Base-by-base conservation (phyloP, 2,797 vertebrate genomes). In the Chelmon rostratus region DNA sequence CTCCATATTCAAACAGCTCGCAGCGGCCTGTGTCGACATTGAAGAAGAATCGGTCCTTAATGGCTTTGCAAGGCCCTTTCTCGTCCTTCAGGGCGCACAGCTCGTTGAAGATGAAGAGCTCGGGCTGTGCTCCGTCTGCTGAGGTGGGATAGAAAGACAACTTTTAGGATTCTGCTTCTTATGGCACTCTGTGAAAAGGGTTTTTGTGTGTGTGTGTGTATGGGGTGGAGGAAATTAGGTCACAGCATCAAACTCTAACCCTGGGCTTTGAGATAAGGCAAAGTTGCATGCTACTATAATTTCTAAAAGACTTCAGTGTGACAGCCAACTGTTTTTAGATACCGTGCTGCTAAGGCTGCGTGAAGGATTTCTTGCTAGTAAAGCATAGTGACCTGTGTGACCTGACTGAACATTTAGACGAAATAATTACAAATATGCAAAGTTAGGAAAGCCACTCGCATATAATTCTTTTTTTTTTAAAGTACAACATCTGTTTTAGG, bases 1-100 rank as follows among this genome's bases (percentile, higher is more conserved):
- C 98, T 6, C 97, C 97, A 0, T 96, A 99, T 6, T 95, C 92
- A 69, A 99, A 99, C 0, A 21, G 23, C 85, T 97, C 95, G 33
- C 97, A 98, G 28, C 44, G 79, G 1, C 71, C 93, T 0, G 94
- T 94, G 70, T 94, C 93, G 2, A 96, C 87, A 3, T 96, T 93
- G 86, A 97, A 99, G 91, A 96, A 97, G 77, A 90, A 98, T 0
- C 94, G 94, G 0, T 85, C 73, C 35, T 94, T 92, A 16, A 95
- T 69, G 37, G 96, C 97, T 93, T 95, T 97, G 94, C 97, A 98
- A 0, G 95, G 95, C 0, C 98, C 98, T 0, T 90, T 78, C 0
- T 97, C 95, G 0, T 92, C 95, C 90, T 96, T 97, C 75, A 96
- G 54, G 71, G 95, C 96, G 40, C 98, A 98, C 59, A 95, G 54